These are phyloP conservation scores for Sinosuthora webbiana DNA, from an alignment of 2,113 vertebrate species.

Conservation along the genomic window DNA sequence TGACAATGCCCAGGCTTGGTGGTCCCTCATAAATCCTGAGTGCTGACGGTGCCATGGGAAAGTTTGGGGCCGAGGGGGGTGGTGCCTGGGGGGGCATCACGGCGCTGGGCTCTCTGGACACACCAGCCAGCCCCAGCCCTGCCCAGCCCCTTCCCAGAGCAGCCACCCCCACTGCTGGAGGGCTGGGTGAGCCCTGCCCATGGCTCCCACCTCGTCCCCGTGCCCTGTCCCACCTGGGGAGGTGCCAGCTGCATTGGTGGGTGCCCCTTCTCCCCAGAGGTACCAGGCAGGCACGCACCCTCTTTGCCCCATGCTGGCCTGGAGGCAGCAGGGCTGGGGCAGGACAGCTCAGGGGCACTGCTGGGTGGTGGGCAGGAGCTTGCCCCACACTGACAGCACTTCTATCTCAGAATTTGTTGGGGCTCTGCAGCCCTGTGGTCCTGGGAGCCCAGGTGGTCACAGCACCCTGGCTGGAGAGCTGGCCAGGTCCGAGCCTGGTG, in stretches of 20 bases:
- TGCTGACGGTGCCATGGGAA: background rate
- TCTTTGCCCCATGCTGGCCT: too few relatives aligned
- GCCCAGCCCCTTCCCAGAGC: rapidly evolving
- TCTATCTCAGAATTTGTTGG: rapidly evolving
- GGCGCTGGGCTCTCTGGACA: background rate
- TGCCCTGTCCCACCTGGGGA: background rate
- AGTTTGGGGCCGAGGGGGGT: background rate
- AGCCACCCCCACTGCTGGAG: rapidly evolving
- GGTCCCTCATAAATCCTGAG: background rate
- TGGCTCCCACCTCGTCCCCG: rapidly evolving
- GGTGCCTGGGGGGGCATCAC: rapidly evolving
- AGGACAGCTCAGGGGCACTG: background rate
- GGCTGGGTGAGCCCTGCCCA: background rate
- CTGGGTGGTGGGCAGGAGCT: background rate
- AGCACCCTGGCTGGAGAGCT: background rate
- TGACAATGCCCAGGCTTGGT: slow-evolving; percentile 41
- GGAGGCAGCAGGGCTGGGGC: background rate
- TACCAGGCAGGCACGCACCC: rapidly evolving
- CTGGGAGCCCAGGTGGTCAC: rapidly evolving
- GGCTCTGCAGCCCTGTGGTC: background rate
- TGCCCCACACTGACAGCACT: rapidly evolving
- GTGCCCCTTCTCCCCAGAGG: background rate
- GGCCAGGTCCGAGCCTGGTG: rapidly evolving
- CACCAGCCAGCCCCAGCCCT: background rate
- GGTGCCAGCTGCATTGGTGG: rapidly evolving